These are phyloP conservation scores for Takifugu bimaculatus DNA, from an alignment of 2,113 vertebrate species.

Conservation along the genomic window DNA sequence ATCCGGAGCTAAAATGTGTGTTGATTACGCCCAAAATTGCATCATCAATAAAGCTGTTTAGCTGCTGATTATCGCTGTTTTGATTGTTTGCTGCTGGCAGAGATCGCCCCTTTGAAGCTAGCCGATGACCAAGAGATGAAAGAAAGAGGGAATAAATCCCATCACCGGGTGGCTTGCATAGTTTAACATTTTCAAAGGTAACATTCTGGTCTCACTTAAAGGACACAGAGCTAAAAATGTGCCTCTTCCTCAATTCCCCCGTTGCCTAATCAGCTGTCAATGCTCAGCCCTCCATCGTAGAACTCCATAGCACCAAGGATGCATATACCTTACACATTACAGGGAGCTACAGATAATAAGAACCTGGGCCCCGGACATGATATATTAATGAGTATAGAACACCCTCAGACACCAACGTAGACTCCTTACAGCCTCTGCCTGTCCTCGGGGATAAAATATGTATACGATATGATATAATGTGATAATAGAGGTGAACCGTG, in stretches of 20 bases:
- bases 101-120: slow-evolving; percentile 5
- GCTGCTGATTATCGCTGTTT: neutral
- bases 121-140: slow-evolving; percentile 6
- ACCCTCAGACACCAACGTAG: slow-evolving; percentile 38
- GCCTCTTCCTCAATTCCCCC: slow-evolving; percentile 20
- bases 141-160: slow-evolving; percentile 14
- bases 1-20: neutral
- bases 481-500: slow-evolving; percentile 51
- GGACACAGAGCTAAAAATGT: slow-evolving; percentile 23
- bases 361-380: slow-evolving; percentile 39
- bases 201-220: slow-evolving; percentile 4
- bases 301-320: slow-evolving; percentile 32
- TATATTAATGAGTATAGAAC: slow-evolving; percentile 62
- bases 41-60: neutral
- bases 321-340: slow-evolving; percentile 39
- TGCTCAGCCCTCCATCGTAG: slow-evolving; percentile 16
- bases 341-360: slow-evolving; percentile 30
- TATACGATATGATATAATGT: slow-evolving; percentile 40
- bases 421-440: slow-evolving; percentile 30
- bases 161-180: slow-evolving; percentile 24
- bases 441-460: slow-evolving; percentile 34
- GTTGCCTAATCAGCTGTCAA: slow-evolving; percentile 20
- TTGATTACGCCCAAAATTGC: neutral
- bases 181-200: slow-evolving; percentile 24
- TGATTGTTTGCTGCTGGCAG: neutral